Percentiles rank a stretch among this genome's conserved stretches.
Conservation (phyloP, 2,888 invertebrate species). For the Mythimna vitellina region DNA sequence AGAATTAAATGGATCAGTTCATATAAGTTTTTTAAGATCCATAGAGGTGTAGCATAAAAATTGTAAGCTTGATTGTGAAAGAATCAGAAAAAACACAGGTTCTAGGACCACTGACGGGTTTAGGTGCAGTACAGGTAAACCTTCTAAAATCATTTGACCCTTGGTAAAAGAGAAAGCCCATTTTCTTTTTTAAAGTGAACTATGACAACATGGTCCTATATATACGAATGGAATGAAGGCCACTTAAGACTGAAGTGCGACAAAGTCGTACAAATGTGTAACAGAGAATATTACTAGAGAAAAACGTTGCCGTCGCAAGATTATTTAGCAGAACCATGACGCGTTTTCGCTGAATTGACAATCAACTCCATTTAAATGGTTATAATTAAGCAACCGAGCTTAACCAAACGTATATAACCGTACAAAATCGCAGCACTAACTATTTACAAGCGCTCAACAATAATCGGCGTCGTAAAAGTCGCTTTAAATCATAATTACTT, state of each 20-base stretch:
- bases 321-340: conserved; percentile 54
- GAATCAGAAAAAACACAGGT: too few relatives aligned
- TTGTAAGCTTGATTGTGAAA: neutral
- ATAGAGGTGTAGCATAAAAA: neutral
- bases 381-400: conserved; percentile 63
- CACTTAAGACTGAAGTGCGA: conserved; percentile 5
- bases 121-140: too few relatives aligned
- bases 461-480: conserved; percentile 73
- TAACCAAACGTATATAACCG: conserved; percentile 65
- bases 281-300: conserved; percentile 7
- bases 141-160: neutral
- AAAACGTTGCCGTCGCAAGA: conserved; percentile 13
- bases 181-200: neutral
- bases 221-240: neutral
- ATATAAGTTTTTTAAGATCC: too few relatives aligned
- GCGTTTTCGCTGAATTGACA: conserved; percentile 64
- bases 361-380: conserved; percentile 64
- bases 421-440: conserved; percentile 69
- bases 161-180: neutral
- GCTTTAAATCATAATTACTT: conserved; percentile 73
- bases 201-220: neutral
- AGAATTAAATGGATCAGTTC: too few relatives aligned
- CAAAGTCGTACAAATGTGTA: conserved; percentile 3
- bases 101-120: too few relatives aligned
- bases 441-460: conserved; percentile 69